Conservation (phyloP, 2,797 vertebrate genomes). For the Chromobotia macracanthus region DNA sequence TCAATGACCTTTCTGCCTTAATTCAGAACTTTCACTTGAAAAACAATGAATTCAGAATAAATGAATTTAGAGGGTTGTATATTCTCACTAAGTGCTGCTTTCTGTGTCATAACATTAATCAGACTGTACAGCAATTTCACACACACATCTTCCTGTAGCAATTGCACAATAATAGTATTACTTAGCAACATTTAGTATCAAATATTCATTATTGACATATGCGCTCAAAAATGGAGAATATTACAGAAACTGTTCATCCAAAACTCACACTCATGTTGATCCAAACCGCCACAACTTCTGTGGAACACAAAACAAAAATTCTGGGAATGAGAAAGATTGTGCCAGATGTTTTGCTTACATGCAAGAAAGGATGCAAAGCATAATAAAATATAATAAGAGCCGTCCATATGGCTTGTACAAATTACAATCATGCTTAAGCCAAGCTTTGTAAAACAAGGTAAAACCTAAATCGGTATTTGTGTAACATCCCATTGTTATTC, state of each 20-base stretch:
- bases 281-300: background rate
- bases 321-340: background rate
- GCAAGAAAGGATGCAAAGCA: background rate
- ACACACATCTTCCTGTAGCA: background rate
- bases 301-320: background rate
- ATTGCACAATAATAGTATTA: background rate
- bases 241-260: background rate
- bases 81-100: conserved; percentile 26
- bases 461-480: background rate
- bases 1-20: too few relatives aligned
- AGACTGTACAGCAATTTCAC: background rate
- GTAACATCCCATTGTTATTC: background rate
- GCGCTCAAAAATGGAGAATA: background rate
- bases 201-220: conserved; percentile 13
- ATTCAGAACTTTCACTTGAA: background rate
- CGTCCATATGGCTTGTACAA: background rate
- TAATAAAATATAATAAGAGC: background rate
- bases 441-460: background rate
- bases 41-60: conserved; percentile 17
- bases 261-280: background rate
- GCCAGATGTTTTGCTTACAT: background rate
- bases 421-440: background rate
- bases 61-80: conserved; percentile 6
- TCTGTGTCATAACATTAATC: conserved; percentile 37
- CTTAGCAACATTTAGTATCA: conserved; percentile 1